A percentile compares a stretch with the other conserved stretches of the same genome.
Conservation (phyloP, 30 jellyfish, hydroid and myxozoan genomes). For the Aurelia sp. region DNA sequence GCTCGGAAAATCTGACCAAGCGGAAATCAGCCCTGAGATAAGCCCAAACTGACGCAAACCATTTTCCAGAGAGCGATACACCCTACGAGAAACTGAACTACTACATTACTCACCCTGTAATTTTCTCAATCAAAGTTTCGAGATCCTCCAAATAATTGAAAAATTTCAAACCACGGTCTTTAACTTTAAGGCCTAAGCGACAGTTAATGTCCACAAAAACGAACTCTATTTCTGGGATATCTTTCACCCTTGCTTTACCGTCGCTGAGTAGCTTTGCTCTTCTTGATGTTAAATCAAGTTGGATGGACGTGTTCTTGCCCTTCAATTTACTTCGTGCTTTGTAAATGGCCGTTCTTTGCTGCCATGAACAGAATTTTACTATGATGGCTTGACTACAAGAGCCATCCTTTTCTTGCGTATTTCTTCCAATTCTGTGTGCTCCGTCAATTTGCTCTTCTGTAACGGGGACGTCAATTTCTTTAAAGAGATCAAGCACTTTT, state of each 20-base stretch:
- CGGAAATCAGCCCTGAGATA: not conserved
- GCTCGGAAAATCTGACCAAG: not conserved
- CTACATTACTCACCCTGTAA: not conserved
- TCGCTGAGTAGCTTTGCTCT: slow-evolving; percentile 16
- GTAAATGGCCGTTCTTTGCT: slow-evolving; percentile 10
- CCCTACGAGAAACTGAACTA: not conserved
- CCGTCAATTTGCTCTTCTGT: slow-evolving; percentile 14
- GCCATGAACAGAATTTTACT: slow-evolving; percentile 11
- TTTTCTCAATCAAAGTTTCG: slow-evolving; percentile 1
- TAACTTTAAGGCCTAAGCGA: slow-evolving; percentile 20
- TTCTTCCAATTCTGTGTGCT: slow-evolving; percentile 35
- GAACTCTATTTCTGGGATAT: slow-evolving; percentile 15
- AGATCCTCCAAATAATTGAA: slow-evolving; percentile 20
- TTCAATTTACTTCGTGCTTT: not conserved
- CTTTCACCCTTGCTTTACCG: slow-evolving; percentile 7
- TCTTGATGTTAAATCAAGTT: slow-evolving; percentile 15
- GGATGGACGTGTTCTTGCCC: slow-evolving; percentile 24
- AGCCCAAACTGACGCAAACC: not conserved
- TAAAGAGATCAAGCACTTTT: slow-evolving; percentile 14
- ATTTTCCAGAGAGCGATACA: slow-evolving; percentile 23
- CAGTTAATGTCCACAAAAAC: slow-evolving; percentile 16
- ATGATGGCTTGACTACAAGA: slow-evolving; percentile 24
- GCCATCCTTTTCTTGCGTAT: slow-evolving; percentile 10
- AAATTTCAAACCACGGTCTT: not conserved
- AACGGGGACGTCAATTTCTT: not conserved